Conservation (phyloP, 1,140 invertebrate genomes). For the Melipona quadrifasciata region DNA sequence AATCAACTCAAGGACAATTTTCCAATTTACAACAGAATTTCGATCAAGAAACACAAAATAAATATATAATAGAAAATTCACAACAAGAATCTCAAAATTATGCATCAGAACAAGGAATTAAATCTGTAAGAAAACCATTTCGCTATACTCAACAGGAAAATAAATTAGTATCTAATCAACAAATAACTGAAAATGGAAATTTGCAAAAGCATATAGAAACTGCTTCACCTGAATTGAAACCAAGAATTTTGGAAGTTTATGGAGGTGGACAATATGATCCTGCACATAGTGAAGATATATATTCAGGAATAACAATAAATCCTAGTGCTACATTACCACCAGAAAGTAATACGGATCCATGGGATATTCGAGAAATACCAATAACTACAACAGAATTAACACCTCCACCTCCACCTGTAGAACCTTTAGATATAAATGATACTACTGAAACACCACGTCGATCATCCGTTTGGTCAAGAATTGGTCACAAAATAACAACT, state of each 20-base stretch:
- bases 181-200: not conserved
- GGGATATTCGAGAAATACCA: slow-evolving; percentile 70
- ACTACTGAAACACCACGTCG: slow-evolving; percentile 69
- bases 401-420: slow-evolving; percentile 23
- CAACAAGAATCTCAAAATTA: slow-evolving; percentile 26
- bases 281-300: slow-evolving; percentile 63
- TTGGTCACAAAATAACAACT: slow-evolving; percentile 80
- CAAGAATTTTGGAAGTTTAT: slow-evolving; percentile 74
- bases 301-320: slow-evolving; percentile 66
- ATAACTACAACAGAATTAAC: slow-evolving; percentile 36
- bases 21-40: not conserved
- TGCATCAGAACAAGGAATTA: not conserved
- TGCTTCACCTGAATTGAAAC: not conserved
- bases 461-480: slow-evolving; percentile 82
- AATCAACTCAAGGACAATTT: slow-evolving; percentile 15
- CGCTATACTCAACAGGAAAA: not conserved
- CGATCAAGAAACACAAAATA: slow-evolving; percentile 18
- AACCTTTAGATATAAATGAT: slow-evolving; percentile 36
- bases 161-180: slow-evolving; percentile 36
- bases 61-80: not conserved
- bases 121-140: not conserved
- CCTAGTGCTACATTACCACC: slow-evolving; percentile 69
- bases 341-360: slow-evolving; percentile 59
- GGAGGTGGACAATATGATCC: slow-evolving; percentile 70
- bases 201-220: not conserved